Percentiles rank a stretch among this genome's conserved stretches.
Evolutionary conservation across 92 coral and sea anemone genomes (phyloP).

Genomic region (Paramuricea clavata): DNA sequence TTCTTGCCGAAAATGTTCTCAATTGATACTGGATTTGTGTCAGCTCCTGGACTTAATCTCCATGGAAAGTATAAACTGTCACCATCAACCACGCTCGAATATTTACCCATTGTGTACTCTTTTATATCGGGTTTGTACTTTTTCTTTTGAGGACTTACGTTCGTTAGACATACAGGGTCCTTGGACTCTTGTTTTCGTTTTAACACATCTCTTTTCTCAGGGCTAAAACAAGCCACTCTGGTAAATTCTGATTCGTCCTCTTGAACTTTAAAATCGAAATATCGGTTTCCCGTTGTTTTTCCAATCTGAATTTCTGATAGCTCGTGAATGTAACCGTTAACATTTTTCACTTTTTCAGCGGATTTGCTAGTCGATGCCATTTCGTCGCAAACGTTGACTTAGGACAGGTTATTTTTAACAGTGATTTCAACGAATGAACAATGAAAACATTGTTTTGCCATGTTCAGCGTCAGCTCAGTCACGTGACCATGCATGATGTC

Average conservation of each 20-base stretch:
- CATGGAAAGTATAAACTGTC: neutral
- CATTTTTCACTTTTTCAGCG: neutral
- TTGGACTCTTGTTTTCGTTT: neutral
- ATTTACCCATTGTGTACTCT: neutral
- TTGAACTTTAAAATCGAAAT: conserved; percentile 2
- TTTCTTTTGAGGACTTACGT: neutral
- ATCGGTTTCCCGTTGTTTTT: neutral
- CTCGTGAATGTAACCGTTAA: neutral
- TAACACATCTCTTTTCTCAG: neutral
- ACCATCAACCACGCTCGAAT: neutral
- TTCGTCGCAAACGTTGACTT: too few relatives aligned
- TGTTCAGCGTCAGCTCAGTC: too few relatives aligned
- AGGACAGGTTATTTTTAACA: too few relatives aligned
- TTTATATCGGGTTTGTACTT: neutral
- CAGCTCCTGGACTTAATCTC: neutral
- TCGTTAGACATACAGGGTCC: neutral
- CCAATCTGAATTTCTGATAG: neutral
- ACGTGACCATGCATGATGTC: too few relatives aligned
- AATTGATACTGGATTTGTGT: neutral
- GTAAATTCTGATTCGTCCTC: neutral
- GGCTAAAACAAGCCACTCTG: neutral
- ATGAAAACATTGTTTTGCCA: too few relatives aligned
- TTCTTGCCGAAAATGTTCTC: neutral
- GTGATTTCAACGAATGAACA: too few relatives aligned
- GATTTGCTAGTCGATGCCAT: neutral